Percentiles rank a stretch among this genome's conserved stretches.
Conservation (phyloP, 2,888 invertebrate species). For the Xylota sylvarum region DNA sequence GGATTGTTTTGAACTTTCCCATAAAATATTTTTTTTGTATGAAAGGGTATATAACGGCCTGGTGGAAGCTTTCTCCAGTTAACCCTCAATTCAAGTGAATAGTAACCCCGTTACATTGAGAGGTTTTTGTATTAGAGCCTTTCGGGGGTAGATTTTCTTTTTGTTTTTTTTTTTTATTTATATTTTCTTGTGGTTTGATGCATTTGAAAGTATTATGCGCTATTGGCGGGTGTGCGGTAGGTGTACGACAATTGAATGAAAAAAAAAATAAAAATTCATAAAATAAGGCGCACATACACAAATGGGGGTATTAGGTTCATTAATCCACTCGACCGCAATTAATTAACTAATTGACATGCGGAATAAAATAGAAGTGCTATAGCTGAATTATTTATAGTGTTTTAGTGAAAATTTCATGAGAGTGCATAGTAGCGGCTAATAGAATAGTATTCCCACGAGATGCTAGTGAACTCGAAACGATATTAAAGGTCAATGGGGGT, state of each 20-base stretch:
- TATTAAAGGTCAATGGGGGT: conserved; percentile 27
- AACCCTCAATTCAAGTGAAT: conserved; percentile 49
- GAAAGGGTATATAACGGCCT: conserved; percentile 17
- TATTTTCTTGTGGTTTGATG: conserved; percentile 28
- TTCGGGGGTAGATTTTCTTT: conserved; percentile 27
- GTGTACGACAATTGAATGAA: conserved; percentile 25
- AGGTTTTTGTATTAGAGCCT: conserved; percentile 8
- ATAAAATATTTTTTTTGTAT: conserved; percentile 61
- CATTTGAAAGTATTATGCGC: conserved; percentile 61
- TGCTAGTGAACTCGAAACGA: not conserved
- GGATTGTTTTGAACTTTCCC: conserved; percentile 61
- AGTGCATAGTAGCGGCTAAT: conserved; percentile 12
- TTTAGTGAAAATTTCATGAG: conserved; percentile 9
- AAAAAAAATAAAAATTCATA: conserved; percentile 2
- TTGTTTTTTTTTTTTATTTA: not conserved
- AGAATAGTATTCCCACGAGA: not conserved
- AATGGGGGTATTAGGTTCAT: conserved; percentile 1
- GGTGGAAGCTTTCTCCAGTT: conserved; percentile 39
- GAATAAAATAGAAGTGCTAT: not conserved
- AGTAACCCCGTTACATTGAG: conserved; percentile 60
- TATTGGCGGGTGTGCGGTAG: conserved; percentile 16
- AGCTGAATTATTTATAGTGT: not conserved
- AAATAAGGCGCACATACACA: conserved; percentile 6
- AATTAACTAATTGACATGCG: conserved; percentile 58
- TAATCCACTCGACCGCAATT: conserved; percentile 48